Percentiles rank a stretch among this genome's conserved stretches.
These are phyloP conservation scores for Acanthosepion pharaonis DNA, from an alignment of 2,888 invertebrate species.

Conservation along the genomic window DNA sequence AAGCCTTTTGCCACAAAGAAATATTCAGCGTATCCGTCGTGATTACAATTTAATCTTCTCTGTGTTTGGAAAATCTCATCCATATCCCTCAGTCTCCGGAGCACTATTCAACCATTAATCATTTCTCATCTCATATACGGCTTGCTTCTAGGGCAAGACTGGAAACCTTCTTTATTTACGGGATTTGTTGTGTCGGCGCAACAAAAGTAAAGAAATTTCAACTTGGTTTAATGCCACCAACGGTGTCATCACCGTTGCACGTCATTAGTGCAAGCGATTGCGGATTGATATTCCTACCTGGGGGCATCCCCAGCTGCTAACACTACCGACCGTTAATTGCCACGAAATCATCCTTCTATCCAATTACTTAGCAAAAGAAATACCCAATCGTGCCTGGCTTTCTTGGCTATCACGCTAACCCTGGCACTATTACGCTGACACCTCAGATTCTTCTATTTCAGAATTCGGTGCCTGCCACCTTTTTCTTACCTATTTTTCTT, in stretches of 20 bases:
- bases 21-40: too few species aligned
- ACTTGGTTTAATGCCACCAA: not conserved
- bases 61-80: too few species aligned
- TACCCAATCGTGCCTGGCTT: not conserved
- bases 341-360: not conserved
- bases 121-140: too few species aligned
- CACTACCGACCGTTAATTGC: not conserved
- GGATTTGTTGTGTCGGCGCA: not conserved
- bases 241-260: not conserved
- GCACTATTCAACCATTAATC: too few species aligned
- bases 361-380: slow-evolving; percentile 33
- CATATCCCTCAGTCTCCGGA: too few species aligned
- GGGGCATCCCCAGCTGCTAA: not conserved
- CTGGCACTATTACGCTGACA: too few species aligned
- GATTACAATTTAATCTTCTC: too few species aligned
- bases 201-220: not conserved
- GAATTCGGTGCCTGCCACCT: too few species aligned
- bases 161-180: not conserved
- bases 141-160: not conserved
- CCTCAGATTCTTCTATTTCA: too few species aligned
- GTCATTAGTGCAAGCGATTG: not conserved
- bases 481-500: too few species aligned
- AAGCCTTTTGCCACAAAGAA: too few species aligned
- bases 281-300: slow-evolving; percentile 4
- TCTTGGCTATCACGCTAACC: too few species aligned